Conservation (phyloP, 2,797 vertebrate genomes). For the Helicolenus hilgendorfi region DNA sequence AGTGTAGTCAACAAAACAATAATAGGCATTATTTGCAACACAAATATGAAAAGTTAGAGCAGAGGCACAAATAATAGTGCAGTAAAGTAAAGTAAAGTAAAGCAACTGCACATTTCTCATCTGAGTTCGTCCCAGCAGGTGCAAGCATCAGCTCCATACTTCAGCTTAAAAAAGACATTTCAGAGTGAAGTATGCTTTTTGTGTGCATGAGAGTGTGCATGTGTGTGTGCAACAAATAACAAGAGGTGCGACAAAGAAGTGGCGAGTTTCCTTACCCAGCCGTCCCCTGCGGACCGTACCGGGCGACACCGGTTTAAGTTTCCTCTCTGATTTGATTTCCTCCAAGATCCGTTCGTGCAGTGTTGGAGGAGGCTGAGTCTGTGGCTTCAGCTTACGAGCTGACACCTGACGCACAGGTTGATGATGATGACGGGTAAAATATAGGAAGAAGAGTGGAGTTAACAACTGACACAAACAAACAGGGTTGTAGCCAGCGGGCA, state of each 20-base stretch:
- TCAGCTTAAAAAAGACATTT: slow-evolving; percentile 26
- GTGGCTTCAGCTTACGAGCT: slow-evolving; percentile 96
- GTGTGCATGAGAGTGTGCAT: slow-evolving; percentile 1
- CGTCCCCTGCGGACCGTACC: slow-evolving; percentile 92
- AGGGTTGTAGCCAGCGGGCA: not conserved
- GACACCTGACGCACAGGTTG: slow-evolving; percentile 89
- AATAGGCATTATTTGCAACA: slow-evolving; percentile 52
- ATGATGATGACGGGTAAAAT: not conserved
- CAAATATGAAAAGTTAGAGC: slow-evolving; percentile 47
- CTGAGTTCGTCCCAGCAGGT: slow-evolving; percentile 5
- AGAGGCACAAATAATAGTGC: slow-evolving; percentile 36
- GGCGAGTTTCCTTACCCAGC: slow-evolving; percentile 89
- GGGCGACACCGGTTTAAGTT: slow-evolving; percentile 96
- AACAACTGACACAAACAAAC: not conserved
- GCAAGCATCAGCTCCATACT: slow-evolving; percentile 41
- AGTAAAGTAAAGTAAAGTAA: slow-evolving; percentile 2
- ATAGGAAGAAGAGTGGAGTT: not conserved
- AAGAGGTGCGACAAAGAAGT: not conserved
- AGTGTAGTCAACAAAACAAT: slow-evolving; percentile 45
- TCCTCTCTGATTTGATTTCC: slow-evolving; percentile 97
- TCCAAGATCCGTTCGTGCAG: slow-evolving; percentile 97
- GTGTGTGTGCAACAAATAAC: not conserved
- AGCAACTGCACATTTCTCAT: not conserved
- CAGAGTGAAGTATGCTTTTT: slow-evolving; percentile 37
- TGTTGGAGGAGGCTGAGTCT: slow-evolving; percentile 93